phyloP scores from a whole-genome alignment of 92 coral and sea anemone genomes.

The Palythoa grandis region DNA sequence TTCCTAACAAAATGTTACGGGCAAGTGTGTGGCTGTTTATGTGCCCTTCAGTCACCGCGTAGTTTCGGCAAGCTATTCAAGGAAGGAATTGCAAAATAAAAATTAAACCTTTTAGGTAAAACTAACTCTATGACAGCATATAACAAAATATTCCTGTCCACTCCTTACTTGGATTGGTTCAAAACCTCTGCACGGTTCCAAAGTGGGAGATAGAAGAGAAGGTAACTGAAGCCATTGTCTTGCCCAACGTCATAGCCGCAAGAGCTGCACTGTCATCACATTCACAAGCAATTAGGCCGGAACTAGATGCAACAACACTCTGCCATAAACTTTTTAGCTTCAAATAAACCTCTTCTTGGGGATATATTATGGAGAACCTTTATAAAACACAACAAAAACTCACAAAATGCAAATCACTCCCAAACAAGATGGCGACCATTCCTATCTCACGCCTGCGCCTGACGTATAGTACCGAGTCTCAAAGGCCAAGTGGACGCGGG shows the following conservation, averaged over 20 bases:
- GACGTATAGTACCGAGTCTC: slow-evolving; percentile 71
- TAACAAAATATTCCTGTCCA: slow-evolving; percentile 1
- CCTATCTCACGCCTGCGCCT: slow-evolving; percentile 75
- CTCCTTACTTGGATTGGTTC: slow-evolving; percentile 37
- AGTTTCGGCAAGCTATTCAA: slow-evolving; percentile 5
- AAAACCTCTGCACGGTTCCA: slow-evolving; percentile 48
- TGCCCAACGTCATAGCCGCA: slow-evolving; percentile 47
- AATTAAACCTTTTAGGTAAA: background rate
- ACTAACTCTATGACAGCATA: slow-evolving; percentile 1
- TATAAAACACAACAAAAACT: slow-evolving; percentile 97
- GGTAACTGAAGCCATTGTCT: slow-evolving; percentile 48
- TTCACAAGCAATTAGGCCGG: slow-evolving; percentile 17
- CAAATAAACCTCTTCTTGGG: slow-evolving; percentile 66
- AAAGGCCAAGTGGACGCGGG: slow-evolving; percentile 20
- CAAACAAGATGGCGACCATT: slow-evolving; percentile 93
- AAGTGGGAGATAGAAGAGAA: slow-evolving; percentile 30
- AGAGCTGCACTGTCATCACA: slow-evolving; percentile 16
- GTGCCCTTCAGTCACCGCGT: background rate
- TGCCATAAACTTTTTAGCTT: slow-evolving; percentile 46
- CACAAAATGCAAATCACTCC: slow-evolving; percentile 93
- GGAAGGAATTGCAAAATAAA: background rate
- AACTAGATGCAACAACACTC: slow-evolving; percentile 23
- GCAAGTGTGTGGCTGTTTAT: background rate
- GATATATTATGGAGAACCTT: slow-evolving; percentile 77
- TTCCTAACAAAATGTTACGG: background rate